phyloP scores from a whole-genome alignment of 2,888 invertebrate genomes.

The Eristalis arbustorum region DNA sequence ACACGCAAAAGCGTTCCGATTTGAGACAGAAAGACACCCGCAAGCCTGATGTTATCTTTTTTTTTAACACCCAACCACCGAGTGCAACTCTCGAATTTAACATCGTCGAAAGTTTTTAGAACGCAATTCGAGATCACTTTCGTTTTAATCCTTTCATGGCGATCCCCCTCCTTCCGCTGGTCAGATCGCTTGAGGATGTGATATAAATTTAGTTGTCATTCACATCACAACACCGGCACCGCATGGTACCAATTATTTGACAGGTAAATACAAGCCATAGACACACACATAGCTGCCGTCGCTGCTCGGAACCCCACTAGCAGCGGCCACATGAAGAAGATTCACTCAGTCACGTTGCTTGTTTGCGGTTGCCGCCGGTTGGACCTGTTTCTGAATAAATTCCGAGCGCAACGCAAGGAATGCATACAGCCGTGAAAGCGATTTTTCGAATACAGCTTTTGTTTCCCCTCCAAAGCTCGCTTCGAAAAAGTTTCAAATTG shows the following conservation, averaged over 20 bases:
- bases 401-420: not conserved
- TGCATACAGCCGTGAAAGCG: not conserved
- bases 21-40: not conserved
- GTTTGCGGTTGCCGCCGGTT: conserved; percentile 22
- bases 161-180: not conserved
- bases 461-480: not conserved
- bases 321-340: not conserved
- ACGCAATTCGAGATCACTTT: conserved; percentile 11
- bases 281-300: not conserved
- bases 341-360: not conserved
- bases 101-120: not conserved
- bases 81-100: not conserved
- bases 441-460: not conserved
- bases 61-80: not conserved
- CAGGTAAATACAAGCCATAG: conserved; percentile 40
- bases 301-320: not conserved
- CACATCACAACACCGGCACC: conserved; percentile 62
- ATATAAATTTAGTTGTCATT: conserved; percentile 30
- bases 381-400: conserved; percentile 52
- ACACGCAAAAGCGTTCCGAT: not conserved
- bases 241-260: conserved; percentile 64
- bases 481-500: conserved; percentile 9
- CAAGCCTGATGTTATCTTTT: not conserved
- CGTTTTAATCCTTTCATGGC: conserved; percentile 5
- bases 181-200: not conserved